Base-by-base conservation (phyloP, 2,113 vertebrate genomes). In the Willisornis vidua region DNA sequence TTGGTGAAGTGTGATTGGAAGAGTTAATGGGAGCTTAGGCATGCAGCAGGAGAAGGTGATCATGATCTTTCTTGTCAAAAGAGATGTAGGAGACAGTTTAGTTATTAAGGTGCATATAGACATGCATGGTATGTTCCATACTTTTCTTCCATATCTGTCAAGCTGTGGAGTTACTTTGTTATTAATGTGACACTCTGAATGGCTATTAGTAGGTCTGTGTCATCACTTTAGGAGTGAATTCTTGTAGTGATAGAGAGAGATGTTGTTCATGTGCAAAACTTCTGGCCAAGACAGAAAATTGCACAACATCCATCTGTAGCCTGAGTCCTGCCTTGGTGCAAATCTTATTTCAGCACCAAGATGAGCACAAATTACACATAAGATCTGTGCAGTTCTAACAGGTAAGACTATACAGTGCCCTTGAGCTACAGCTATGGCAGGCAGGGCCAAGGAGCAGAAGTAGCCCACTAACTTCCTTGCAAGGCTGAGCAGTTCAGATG, bases 281-380 rank as follows among this genome's bases (percentile, higher is more conserved):
- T 65, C 68, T 45, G 78, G 39, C 65, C 57, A 77, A 89, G 66
- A 82, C 61, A 91, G 61, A 75, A 81, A 85, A 41, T 85, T 87
- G 45, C 77, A 76, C 67, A 75, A n/a, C 45, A 91, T 79, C 61
- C 77, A 70, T 70, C 58, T 79, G 58, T 54, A 54, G 77, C 46
- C 87, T 7, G 58, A 95, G 85, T 88, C 71, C 55, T 85, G 67
- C 37, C 73, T 87, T 72, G 41, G n/a, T 6, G 4, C 77, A 91
- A 49, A 68, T 77, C 77, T 93, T 31, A 54, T 90, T 94, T 95
- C 85, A 72, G 41, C 71, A 77, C 62, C n/a, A 58, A 83, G 75
- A 90, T 70, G 43, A 86, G 28, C 41, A 91, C 58, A 81, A 85
- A 48, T 41, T 55, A 68, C 71, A 72, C 12, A 5, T 7, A 72